These are phyloP conservation scores for Cheirogaleus medius DNA, from an alignment of 2,113 vertebrate genomes.

Conservation along the genomic window DNA sequence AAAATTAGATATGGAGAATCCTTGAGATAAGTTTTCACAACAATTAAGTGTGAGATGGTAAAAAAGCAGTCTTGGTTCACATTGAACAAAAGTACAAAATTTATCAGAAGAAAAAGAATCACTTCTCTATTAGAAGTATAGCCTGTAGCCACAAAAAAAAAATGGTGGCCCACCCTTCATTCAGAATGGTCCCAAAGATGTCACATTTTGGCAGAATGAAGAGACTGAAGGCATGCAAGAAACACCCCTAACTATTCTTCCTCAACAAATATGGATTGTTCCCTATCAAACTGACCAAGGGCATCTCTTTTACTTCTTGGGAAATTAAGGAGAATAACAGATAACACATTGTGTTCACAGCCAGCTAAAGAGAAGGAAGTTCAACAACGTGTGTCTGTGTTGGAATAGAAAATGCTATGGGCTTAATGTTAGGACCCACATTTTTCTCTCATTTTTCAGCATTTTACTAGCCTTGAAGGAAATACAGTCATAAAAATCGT, in stretches of 20 bases:
- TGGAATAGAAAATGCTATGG: constrained; percentile 15
- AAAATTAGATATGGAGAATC: constrained; percentile 70
- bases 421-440: not conserved
- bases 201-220: not conserved
- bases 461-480: not conserved
- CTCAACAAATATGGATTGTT: constrained; percentile 47
- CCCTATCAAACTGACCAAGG: not conserved
- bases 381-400: constrained; percentile 14
- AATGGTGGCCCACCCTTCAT: not conserved
- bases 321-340: constrained; percentile 16
- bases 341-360: constrained; percentile 1
- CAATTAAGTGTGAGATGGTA: constrained; percentile 75
- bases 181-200: not conserved
- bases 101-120: constrained; percentile 54
- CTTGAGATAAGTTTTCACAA: constrained; percentile 67
- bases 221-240: not conserved
- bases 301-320: constrained; percentile 20
- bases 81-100: constrained; percentile 45
- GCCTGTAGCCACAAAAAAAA: not conserved
- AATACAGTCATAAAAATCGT: not conserved
- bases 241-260: constrained; percentile 11
- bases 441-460: not conserved
- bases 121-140: not conserved
- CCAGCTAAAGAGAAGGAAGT: not conserved
- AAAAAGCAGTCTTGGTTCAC: constrained; percentile 46